Evolutionary conservation across 2,797 vertebrate species (phyloP), one percentile per base, ranked within the genome.

Genomic region (Pipistrellus pygmaeus): DNA sequence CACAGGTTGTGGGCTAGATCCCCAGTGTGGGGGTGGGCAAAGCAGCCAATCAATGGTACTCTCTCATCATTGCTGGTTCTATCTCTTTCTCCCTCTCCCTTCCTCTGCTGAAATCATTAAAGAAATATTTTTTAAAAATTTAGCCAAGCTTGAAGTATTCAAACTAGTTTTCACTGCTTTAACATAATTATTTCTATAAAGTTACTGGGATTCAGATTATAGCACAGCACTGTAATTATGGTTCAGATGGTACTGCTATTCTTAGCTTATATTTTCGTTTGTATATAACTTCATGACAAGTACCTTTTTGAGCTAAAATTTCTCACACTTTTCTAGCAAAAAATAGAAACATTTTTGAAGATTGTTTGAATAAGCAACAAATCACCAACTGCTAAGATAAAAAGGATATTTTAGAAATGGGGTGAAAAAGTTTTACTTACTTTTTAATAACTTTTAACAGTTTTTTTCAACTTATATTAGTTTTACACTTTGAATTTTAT

Each of bases 221-320:
- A 86, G 73, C 8, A 76, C 11, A 90, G n/a, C 20, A 95, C 84
- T 95, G 2, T 83, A 95, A 95, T 68, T 32, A 90, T 71, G 93
- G 72, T 73, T 97, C 89, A 78, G 27, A 97, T 96, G 93, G 73
- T 92, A 75, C 20, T 84, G 68, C 90, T 97, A 96, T 96, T 96
- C 91, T 97, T 97, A 96, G 89, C 72, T 96, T 77, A 14, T 60
- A 82, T 95, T 97, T 97, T 89, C 6, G n/a, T 80, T 95, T 97
- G 94, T 95, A n/a, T 77, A 2, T 95, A 93, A 91, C 91, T 97
- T 97, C 77, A 91, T 95, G 94, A 96, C 93, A 96, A 97, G 89
- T 85, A 96, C 95, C 93, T 97, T 96, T 96, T 87, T 8, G 75
- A 57, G 68, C 80, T 91, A 87, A 76, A 91, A 91, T 95, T 96